These are phyloP conservation scores for Odocoileus hemionus DNA, from an alignment of 2,113 vertebrate species.

Conservation along the genomic window DNA sequence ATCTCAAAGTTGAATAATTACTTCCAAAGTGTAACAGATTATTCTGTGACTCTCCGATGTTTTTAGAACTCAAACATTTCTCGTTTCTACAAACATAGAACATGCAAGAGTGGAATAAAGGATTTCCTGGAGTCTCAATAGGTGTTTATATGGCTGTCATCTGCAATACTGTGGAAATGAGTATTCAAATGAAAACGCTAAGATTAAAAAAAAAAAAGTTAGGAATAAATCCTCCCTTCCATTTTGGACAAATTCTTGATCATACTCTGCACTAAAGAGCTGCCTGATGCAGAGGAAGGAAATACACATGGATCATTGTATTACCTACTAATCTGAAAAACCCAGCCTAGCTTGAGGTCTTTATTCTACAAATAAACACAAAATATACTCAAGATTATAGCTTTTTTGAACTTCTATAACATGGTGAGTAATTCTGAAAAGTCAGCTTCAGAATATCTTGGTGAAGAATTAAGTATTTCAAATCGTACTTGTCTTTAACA, in stretches of 20 bases:
- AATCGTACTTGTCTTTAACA: not conserved
- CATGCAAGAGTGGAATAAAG: too few relatives aligned
- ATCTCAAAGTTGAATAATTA: not conserved
- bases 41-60: not conserved
- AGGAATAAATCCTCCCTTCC: not conserved
- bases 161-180: not conserved
- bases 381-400: not conserved
- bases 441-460: not conserved
- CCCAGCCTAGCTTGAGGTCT: not conserved
- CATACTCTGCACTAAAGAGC: not conserved
- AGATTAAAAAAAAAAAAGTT: not conserved
- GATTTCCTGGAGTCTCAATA: not conserved
- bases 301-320: fast-evolving
- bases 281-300: not conserved
- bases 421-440: not conserved
- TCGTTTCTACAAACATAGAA: not conserved
- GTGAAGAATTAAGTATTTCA: not conserved
- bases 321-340: not conserved
- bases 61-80: not conserved
- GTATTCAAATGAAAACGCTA: not conserved
- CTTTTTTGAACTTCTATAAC: not conserved
- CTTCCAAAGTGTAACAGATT: not conserved
- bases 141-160: not conserved
- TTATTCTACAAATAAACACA: not conserved
- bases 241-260: not conserved